Conservation (phyloP, 2,797 vertebrate species). For the Hippoglossus hippoglossus region DNA sequence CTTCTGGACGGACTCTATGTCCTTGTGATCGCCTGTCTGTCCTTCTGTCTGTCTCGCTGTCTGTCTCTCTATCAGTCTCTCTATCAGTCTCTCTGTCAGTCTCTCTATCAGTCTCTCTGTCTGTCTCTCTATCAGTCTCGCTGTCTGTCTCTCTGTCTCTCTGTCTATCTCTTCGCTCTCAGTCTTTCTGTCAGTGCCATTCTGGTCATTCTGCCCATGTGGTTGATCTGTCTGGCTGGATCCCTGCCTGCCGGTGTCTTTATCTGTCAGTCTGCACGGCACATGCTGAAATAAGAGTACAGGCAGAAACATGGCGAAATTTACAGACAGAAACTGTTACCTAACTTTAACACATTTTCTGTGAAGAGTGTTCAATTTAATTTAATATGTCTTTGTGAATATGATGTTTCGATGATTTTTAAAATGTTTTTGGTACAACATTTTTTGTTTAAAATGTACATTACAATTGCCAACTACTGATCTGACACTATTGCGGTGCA, state of each 20-base stretch:
- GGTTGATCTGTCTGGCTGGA: constrained; percentile 50
- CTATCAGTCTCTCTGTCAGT: no score
- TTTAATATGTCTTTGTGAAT: no score
- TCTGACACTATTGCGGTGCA: constrained; percentile 8
- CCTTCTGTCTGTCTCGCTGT: constrained; percentile 1
- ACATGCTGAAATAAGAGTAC: neutral
- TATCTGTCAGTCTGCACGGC: constrained; percentile 5
- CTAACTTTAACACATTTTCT: no score
- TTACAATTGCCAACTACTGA: neutral
- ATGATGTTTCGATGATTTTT: no score
- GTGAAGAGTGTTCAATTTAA: no score
- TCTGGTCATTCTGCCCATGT: constrained; percentile 29
- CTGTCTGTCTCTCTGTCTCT: constrained; percentile 21
- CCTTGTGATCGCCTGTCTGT: constrained; percentile 37
- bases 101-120: constrained; percentile 1
- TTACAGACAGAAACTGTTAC: no score
- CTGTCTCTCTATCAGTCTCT: no score
- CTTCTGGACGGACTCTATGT: constrained; percentile 39
- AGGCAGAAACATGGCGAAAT: constrained; percentile 3
- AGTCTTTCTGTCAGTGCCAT: constrained; percentile 11
- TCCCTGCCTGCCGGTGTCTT: neutral
- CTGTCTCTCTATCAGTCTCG: no score
- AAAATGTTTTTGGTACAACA: neutral
- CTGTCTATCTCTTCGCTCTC: no score
- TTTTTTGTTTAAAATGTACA: neutral